Percentiles rank a stretch among this genome's conserved stretches.
phyloP scores from a whole-genome alignment of 2,888 invertebrate species.

The Anarsia innoxiella region DNA sequence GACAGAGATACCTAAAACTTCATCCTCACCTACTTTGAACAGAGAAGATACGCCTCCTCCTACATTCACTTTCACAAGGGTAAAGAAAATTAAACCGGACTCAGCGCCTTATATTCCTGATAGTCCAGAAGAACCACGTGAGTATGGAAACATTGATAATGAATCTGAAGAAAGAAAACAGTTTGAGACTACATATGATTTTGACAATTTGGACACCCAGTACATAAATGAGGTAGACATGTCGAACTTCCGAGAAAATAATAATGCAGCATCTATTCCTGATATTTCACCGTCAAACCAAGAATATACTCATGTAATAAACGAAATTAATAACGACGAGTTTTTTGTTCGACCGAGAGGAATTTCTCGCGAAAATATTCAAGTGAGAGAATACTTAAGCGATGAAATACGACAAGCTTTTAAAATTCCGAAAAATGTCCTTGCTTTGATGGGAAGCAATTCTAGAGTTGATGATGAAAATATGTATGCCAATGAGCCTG shows the following conservation, averaged over 20 bases:
- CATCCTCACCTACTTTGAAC: slow-evolving; percentile 67
- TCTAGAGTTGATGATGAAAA: slow-evolving; percentile 43
- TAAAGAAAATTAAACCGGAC: slow-evolving; percentile 70
- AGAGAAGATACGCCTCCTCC: slow-evolving; percentile 78
- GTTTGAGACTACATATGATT: slow-evolving; percentile 63
- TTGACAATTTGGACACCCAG: slow-evolving; percentile 73
- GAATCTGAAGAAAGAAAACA: slow-evolving; percentile 52
- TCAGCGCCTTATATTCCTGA: slow-evolving; percentile 56
- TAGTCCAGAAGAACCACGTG: slow-evolving; percentile 59
- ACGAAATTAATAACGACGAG: slow-evolving; percentile 91
- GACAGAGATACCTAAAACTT: slow-evolving; percentile 57
- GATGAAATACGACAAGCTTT: slow-evolving; percentile 88
- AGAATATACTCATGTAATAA: slow-evolving; percentile 78
- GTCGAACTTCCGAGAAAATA: slow-evolving; percentile 33
- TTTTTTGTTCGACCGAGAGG: slow-evolving; percentile 89
- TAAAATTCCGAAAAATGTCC: slow-evolving; percentile 78
- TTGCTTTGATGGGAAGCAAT: slow-evolving; percentile 76
- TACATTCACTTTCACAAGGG: slow-evolving; percentile 78
- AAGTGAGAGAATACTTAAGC: slow-evolving; percentile 84
- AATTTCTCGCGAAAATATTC: slow-evolving; percentile 87
- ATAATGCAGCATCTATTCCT: slow-evolving; percentile 39
- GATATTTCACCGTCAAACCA: slow-evolving; percentile 56
- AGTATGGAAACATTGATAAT: slow-evolving; percentile 55
- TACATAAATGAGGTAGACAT: slow-evolving; percentile 68
- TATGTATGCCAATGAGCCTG: slow-evolving; percentile 53